Percentiles rank a stretch among this genome's conserved stretches.
Conservation (phyloP, 2,888 invertebrate species). For the Drosophila robusta region DNA sequence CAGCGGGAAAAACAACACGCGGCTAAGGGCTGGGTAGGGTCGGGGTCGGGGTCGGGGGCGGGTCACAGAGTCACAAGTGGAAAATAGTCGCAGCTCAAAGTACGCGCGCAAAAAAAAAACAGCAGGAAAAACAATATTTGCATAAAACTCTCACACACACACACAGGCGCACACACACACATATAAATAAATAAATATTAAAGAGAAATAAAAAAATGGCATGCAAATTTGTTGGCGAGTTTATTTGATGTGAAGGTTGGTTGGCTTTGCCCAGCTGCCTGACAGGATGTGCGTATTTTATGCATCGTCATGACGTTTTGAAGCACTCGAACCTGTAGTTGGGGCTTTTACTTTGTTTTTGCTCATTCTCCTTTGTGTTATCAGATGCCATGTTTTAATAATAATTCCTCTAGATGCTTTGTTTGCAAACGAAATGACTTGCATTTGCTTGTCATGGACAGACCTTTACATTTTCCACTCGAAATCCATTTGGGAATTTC, state of each 20-base stretch:
- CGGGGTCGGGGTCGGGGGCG: slow-evolving; percentile 7
- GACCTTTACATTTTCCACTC: slow-evolving; percentile 12
- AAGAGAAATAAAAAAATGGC: slow-evolving; percentile 59
- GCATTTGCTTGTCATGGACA: slow-evolving; percentile 23
- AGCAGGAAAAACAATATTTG: slow-evolving; percentile 57
- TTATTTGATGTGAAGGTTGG: slow-evolving; percentile 36
- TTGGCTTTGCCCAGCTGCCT: slow-evolving; percentile 9
- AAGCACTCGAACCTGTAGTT: slow-evolving; percentile 13
- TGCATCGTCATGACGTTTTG: slow-evolving; percentile 48
- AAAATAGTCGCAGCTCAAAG: slow-evolving; percentile 51
- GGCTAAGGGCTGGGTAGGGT: too few relatives aligned
- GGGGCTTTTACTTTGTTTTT: slow-evolving; percentile 33
- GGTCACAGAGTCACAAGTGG: slow-evolving; percentile 35
- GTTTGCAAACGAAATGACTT: slow-evolving; percentile 19
- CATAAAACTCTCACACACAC: slow-evolving; percentile 46
- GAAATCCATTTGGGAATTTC: slow-evolving; percentile 17
- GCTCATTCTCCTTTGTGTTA: slow-evolving; percentile 13
- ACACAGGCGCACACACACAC: slow-evolving; percentile 12
- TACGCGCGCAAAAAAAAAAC: slow-evolving; percentile 25
- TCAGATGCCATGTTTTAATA: slow-evolving; percentile 45
- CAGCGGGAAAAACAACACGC: slow-evolving; percentile 21
- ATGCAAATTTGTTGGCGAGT: slow-evolving; percentile 58
- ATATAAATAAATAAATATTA: slow-evolving; percentile 60
- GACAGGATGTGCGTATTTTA: slow-evolving; percentile 41
- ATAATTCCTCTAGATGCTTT: slow-evolving; percentile 38